These are phyloP conservation scores for Gracilinanus agilis DNA, from an alignment of 2,113 vertebrate species.

Conservation along the genomic window DNA sequence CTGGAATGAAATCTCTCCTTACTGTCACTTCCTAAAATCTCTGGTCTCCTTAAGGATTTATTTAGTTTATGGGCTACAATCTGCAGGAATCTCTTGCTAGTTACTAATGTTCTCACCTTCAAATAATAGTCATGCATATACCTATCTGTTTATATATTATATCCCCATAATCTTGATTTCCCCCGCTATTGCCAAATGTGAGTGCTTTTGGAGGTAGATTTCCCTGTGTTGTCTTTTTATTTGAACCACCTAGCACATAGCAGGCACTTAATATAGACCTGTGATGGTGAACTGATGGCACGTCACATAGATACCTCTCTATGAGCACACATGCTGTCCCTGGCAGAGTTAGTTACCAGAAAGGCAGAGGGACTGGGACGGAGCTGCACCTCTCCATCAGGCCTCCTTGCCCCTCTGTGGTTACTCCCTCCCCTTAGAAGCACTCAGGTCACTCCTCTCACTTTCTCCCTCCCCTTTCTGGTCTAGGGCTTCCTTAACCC, in stretches of 20 bases:
- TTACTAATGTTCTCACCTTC: background rate
- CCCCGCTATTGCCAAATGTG: background rate
- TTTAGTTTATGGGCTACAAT: background rate
- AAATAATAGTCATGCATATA: background rate
- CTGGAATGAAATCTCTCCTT: background rate
- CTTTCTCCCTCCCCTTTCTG: too few relatives aligned
- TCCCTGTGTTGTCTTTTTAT: background rate
- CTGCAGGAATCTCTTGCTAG: background rate
- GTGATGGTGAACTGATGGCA: too few relatives aligned
- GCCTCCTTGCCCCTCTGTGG: too few relatives aligned
- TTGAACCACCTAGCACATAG: background rate
- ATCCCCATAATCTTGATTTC: background rate
- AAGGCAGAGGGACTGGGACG: too few relatives aligned
- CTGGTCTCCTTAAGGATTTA: background rate
- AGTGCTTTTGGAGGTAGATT: background rate
- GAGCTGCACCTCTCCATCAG: too few relatives aligned
- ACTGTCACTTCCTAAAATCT: background rate
- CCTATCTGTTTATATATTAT: background rate
- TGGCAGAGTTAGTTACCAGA: too few relatives aligned
- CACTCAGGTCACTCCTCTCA: too few relatives aligned
- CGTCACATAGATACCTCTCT: too few relatives aligned
- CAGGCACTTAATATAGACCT: background rate
- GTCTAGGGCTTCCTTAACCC: too few relatives aligned
- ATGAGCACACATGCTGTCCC: too few relatives aligned
- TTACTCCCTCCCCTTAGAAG: too few relatives aligned